Base-by-base conservation (phyloP, 2,888 invertebrate species). In the Resseliella maxima region DNA sequence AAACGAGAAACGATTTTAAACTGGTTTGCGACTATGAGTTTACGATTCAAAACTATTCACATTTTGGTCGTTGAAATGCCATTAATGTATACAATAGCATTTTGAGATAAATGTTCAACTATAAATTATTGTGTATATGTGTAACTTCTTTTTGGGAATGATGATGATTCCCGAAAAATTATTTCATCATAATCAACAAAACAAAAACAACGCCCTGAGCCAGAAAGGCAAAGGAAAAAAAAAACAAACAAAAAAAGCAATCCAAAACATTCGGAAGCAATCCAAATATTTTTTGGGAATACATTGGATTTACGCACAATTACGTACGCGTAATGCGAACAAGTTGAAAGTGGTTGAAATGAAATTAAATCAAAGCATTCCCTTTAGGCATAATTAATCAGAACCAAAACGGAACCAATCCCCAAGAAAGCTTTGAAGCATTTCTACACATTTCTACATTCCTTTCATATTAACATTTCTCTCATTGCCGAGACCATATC, bases 361-460 rank as follows among this genome's bases (percentile, higher is more conserved):
- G 38, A 83, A 83, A 83, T 83, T 83, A 83, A 83, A 83, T 83
- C 83, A 83, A 83, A 83, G 83, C 83, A 83, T 83, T 83, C 83
- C 83, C 83, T 83, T 38, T 24, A 83, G 83, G 36, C 83, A 83
- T 83, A 83, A 83, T 83, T 83, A 83, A 83, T 83, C 83, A 83
- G 83, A 83, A n/a, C 83, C 83, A 83, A 83, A 83, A 83, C 83
- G 83, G 38, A 83, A 83, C 83, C 83, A 83, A 83, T 83, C 38
- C 83, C 83, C 83, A 38, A 83, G 83, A 83, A 83, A 83, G 83
- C 83, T 83, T 38, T 83, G 83, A n/a, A n/a, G 24, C 83, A 83
- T 83, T 36, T 83, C 38, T 38, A 38, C 83, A 83, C 83, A 83
- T 83, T 83, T 38, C 72, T 72, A 83, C 83, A 83, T 83, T 83